Evolutionary conservation across 2,888 invertebrate species (phyloP), one percentile per base, ranked within the genome.

Genomic region (Endotricha flammealis): DNA sequence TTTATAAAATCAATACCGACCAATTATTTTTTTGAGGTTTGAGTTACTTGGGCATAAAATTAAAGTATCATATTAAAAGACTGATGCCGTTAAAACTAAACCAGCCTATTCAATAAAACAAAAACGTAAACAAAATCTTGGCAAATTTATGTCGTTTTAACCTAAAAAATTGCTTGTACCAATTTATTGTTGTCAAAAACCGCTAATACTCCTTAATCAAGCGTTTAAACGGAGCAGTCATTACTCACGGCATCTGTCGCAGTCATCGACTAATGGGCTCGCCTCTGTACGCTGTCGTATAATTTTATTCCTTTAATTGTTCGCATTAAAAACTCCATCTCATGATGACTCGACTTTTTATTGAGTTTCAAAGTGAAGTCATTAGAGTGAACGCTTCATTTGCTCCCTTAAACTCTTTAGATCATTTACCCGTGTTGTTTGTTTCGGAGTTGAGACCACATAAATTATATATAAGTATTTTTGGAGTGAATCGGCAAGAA

Each of bases 211-310:
- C 50, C 50, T 60, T 57, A 59, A 59, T 61, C 50, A 52, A 60
- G 47, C 59, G 53, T 57, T 60, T 56, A 53, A 52, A 61, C 45
- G 53, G 51, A 53, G 53, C 49, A 55, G 56, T 63, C 62, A 66
- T 70, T 64, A 70, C 50, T 68, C 62, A 63, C 57, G 48, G 58
- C 69, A 68, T 72, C 70, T 65, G 70, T 66, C 57, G 42, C 45
- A 51, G 55, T 53, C 52, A 48, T 34, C 29, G 49, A 35, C 51
- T 62, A 67, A 67, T 63, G 62, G 56, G 43, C 44, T 36, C 25
- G 44, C 52, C 55, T 57, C 53, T 50, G 51, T 65, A 57, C 50
- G 10, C 11, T 17, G 52, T 50, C 39, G 36, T 50, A 43, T 49
- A 38, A 49, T 50, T 57, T 54, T 40, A 50, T 50, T 44, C 28